Evolutionary conservation across 2,113 vertebrate genomes (phyloP).

Genomic region (Onychostruthus taczanowskii): DNA sequence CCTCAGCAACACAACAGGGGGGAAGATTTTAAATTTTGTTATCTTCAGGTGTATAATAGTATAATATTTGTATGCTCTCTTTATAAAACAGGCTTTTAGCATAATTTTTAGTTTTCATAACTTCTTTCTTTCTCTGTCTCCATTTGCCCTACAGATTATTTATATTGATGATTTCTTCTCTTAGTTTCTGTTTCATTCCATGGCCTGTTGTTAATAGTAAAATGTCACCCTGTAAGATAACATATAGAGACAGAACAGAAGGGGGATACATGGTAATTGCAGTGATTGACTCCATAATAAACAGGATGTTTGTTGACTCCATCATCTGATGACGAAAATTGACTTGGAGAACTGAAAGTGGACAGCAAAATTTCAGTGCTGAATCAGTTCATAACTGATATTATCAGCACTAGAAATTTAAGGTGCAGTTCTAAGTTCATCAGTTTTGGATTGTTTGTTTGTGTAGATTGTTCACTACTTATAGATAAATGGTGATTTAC

Average conservation of each 20-base stretch:
- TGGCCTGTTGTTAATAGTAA: background rate
- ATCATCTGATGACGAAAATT: background rate
- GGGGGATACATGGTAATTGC: background rate
- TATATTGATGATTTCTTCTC: slow-evolving; percentile 5
- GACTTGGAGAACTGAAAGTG: background rate
- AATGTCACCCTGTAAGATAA: background rate
- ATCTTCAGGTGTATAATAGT: background rate
- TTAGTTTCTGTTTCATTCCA: slow-evolving; percentile 11
- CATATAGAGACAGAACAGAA: background rate
- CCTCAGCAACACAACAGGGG: background rate
- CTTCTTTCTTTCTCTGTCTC: background rate
- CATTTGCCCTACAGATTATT: background rate
- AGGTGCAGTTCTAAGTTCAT: background rate
- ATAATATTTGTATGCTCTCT: background rate
- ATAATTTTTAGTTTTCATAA: background rate
- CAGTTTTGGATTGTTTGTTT: background rate
- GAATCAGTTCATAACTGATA: background rate
- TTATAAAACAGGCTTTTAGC: slow-evolving; percentile 24
- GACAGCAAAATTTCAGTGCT: background rate
- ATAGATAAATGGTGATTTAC: background rate
- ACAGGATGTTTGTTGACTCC: background rate
- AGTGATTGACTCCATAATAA: background rate
- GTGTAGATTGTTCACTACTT: background rate
- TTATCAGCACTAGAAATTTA: background rate
- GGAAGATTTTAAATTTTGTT: background rate